phyloP scores from a whole-genome alignment of 1,140 invertebrate species.

The Hylaeus anthracinus region DNA sequence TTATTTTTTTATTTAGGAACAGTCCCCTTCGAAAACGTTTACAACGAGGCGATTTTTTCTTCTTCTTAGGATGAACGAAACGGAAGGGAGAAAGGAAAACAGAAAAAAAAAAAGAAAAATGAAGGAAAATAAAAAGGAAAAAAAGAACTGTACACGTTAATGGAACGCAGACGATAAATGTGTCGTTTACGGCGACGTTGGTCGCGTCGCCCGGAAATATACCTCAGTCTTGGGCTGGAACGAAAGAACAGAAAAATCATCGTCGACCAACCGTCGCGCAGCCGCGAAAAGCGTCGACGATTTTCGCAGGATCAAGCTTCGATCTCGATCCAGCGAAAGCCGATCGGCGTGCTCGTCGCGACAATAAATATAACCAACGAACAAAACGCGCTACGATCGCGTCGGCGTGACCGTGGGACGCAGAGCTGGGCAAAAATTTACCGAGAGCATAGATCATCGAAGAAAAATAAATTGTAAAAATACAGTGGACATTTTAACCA shows the following conservation, averaged over 20 bases:
- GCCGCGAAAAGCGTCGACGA: constrained; percentile 54
- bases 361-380: constrained; percentile 76
- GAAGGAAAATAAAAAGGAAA: constrained; percentile 45
- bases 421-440: constrained; percentile 44
- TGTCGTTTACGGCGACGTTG: constrained; percentile 18
- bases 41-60: constrained; percentile 64
- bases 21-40: constrained; percentile 80
- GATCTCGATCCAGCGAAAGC: constrained; percentile 64
- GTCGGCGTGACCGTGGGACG: constrained; percentile 58
- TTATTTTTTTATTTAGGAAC: constrained; percentile 80
- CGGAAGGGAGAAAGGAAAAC: constrained; percentile 44
- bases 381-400: constrained; percentile 66
- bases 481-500: no score
- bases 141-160: no score
- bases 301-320: constrained; percentile 59
- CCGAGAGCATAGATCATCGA: background rate
- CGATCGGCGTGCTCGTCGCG: constrained; percentile 52
- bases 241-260: constrained; percentile 66
- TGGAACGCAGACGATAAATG: no score
- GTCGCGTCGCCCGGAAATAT: constrained; percentile 55
- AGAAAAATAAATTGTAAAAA: no score
- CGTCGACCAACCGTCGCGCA: constrained; percentile 1
- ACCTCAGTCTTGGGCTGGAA: constrained; percentile 78
- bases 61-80: constrained; percentile 54
- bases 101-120: constrained; percentile 54